Base-by-base conservation (phyloP, 2,888 invertebrate genomes). In the Ophion slaviceki region DNA sequence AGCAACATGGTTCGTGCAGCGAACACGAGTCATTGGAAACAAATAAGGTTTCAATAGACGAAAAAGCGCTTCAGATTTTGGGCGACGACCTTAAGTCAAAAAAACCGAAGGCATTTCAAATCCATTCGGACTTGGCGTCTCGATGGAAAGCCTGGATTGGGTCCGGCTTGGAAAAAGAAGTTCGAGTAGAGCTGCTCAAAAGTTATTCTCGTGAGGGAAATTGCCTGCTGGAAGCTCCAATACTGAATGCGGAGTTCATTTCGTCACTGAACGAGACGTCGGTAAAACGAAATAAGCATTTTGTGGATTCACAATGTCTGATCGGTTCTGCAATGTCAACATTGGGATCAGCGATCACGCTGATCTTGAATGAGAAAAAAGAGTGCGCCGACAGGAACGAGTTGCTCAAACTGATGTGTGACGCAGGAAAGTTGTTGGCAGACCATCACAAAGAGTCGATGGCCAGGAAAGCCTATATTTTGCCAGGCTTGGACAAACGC, bases 111-210 rank as follows among this genome's bases (percentile, higher is more conserved):
- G 45, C 24, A 1, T 77, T 78, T 36, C 3, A n/a, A 11, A 11
- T 86, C 14, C 76, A 84, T 47, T 32, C 68, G 2, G 40, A 57
- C 47, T n/a, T 87, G 17, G 86, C 82, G 8, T 77, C 85, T 47
- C 64, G 82, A 47, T 85, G 82, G 80, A 80, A 77, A 59, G 45
- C 74, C 32, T 82, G 78, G 72, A 72, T 85, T 11, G 20, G 7
- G 32, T 67, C 71, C 32, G 80, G 80, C 28, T 67, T 82, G 40
- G 70, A 70, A 11, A 79, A 85, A 70, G 80, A 84, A 2, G 20
- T 0, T 57, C 70, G 47, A 32, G n/a, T 40, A 4, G 53, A 64
- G 28, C 36, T 70, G 61, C 66, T 79, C 10, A 32, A 78, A 5
- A 40, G 4, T 6, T 82, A 81, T 53, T 36, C 86, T 7, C 53